Percentiles rank a stretch among this genome's conserved stretches.
These are phyloP conservation scores for Phrynocephalus guinanensis DNA, from an alignment of 2,797 vertebrate genomes.

Conservation along the genomic window DNA sequence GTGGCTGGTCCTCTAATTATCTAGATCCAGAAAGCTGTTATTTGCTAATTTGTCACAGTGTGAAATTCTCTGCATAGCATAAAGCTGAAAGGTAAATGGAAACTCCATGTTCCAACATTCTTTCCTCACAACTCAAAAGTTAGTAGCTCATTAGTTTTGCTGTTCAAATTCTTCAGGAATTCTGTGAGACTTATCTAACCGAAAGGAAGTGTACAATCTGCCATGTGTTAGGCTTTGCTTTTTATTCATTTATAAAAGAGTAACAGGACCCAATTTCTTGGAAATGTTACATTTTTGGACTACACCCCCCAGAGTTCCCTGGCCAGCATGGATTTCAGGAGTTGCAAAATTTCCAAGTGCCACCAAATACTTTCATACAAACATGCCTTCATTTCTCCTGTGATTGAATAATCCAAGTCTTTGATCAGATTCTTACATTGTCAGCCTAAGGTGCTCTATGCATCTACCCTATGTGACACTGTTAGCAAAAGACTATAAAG, in stretches of 20 bases:
- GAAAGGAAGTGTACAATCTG: constrained; percentile 3
- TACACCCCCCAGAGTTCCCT: not conserved
- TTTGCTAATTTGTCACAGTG: constrained; percentile 35
- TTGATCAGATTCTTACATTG: too few species aligned
- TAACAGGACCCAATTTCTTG: not conserved
- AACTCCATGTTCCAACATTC: constrained; percentile 4
- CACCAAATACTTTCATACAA: too few species aligned
- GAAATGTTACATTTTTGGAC: not conserved
- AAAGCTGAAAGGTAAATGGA: constrained; percentile 22
- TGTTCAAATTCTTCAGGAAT: not conserved
- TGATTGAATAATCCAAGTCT: too few species aligned
- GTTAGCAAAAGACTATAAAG: too few species aligned
- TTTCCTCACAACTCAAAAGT: not conserved
- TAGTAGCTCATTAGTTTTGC: constrained; percentile 2
- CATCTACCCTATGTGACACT: too few species aligned
- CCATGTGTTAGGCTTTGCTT: constrained; percentile 14
- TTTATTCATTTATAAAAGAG: constrained; percentile 38
- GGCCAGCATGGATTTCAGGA: too few species aligned
- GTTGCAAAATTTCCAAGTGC: too few species aligned
- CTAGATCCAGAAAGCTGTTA: constrained; percentile 30
- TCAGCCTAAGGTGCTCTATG: too few species aligned
- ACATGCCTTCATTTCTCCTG: too few species aligned
- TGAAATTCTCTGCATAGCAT: constrained; percentile 8
- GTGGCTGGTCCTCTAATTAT: constrained; percentile 33
- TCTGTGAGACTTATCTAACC: not conserved